phyloP scores from a whole-genome alignment of 2,113 vertebrate species.

The Rhizomys pruinosus region DNA sequence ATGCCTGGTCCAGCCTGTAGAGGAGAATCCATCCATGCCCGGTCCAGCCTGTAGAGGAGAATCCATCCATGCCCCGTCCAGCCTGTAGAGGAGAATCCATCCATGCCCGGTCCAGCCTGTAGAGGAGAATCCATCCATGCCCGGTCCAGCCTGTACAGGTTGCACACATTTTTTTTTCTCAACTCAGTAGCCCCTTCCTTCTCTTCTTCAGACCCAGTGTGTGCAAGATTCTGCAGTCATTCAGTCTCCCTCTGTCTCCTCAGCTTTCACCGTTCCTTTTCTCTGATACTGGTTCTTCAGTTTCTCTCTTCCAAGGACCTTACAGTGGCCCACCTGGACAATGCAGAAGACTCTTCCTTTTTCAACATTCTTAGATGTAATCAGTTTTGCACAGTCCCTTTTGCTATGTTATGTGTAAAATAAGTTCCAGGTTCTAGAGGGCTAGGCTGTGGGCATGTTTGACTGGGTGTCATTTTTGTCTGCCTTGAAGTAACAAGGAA shows the following conservation, averaged over 20 bases:
- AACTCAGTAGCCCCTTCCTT: not conserved
- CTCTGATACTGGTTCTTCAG: not conserved
- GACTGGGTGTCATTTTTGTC: not conserved
- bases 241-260: not conserved
- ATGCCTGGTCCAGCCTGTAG: no score
- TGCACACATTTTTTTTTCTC: no score
- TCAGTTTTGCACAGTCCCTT: not conserved
- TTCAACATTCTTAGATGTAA: not conserved
- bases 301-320: not conserved
- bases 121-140: no score
- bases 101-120: no score
- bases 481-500: not conserved
- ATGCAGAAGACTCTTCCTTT: not conserved
- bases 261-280: not conserved
- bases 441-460: not conserved
- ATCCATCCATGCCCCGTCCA: no score
- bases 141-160: not conserved
- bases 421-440: not conserved
- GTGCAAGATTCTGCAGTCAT: not conserved
- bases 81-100: no score
- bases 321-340: not conserved
- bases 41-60: no score
- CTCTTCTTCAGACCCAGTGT: not conserved
- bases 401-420: not conserved
- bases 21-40: no score